These are phyloP conservation scores for Glyphotaelius pellucidus DNA, from an alignment of 2,888 invertebrate genomes.

Conservation along the genomic window DNA sequence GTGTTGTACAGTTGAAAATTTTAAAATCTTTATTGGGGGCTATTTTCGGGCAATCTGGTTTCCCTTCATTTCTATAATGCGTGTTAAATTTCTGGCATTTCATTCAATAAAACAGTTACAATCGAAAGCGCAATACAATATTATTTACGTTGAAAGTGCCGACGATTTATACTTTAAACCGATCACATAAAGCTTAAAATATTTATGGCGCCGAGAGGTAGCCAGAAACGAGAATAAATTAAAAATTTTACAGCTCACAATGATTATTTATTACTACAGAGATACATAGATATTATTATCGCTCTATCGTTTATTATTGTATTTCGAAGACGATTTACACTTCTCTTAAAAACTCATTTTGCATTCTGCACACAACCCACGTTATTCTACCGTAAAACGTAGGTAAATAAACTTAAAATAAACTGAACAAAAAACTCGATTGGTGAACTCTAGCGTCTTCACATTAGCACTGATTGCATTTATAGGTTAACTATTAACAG, in stretches of 20 bases:
- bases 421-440: neutral
- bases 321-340: neutral
- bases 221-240: neutral
- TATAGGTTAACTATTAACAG: neutral
- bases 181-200: neutral
- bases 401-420: too few species aligned
- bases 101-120: neutral
- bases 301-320: neutral
- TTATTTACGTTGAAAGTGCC: neutral
- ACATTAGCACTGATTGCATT: neutral
- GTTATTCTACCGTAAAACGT: neutral
- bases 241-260: neutral
- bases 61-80: neutral
- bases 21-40: too few species aligned
- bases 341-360: neutral
- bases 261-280: neutral
- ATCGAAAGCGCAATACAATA: neutral
- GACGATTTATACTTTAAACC: neutral
- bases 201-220: neutral
- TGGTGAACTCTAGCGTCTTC: neutral
- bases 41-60: neutral
- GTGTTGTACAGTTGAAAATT: neutral
- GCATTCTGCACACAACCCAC: neutral
- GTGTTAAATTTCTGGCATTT: neutral
- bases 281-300: neutral